These are phyloP conservation scores for Amphilophus citrinellus DNA, from an alignment of 2,113 vertebrate species.

Conservation along the genomic window DNA sequence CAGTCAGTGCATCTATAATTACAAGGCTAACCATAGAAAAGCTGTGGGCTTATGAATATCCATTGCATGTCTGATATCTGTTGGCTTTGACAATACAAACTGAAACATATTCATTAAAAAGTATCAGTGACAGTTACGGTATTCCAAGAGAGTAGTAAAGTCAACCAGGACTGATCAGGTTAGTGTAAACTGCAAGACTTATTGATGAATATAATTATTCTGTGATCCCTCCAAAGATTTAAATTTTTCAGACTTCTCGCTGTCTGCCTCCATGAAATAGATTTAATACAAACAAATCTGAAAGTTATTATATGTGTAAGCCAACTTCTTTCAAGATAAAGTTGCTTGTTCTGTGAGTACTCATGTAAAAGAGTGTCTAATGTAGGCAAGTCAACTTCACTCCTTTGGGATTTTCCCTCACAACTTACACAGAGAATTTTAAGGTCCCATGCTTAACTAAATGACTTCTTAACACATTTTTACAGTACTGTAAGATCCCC, in stretches of 20 bases:
- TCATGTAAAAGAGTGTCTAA: neutral
- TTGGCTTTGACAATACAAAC: neutral
- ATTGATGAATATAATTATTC: neutral
- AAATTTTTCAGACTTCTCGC: neutral
- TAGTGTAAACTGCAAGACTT: neutral
- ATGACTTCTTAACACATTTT: conserved; percentile 12
- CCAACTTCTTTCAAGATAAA: conserved; percentile 5
- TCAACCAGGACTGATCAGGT: neutral
- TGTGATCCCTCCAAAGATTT: neutral
- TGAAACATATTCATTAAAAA: neutral
- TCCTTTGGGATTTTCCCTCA: conserved; percentile 13
- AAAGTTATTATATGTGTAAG: neutral
- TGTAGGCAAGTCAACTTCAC: neutral
- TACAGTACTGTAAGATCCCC: neutral
- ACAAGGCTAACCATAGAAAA: neutral
- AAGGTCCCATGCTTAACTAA: neutral
- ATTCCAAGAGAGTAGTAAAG: neutral
- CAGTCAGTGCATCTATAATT: neutral
- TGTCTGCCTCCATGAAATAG: neutral
- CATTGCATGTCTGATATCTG: neutral
- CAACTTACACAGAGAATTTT: neutral
- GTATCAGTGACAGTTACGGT: neutral
- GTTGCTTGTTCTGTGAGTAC: neutral
- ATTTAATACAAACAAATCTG: neutral
- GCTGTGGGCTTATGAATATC: neutral